phyloP scores from a whole-genome alignment of 2,797 vertebrate species.

The Dromococcyx pavoninus region DNA sequence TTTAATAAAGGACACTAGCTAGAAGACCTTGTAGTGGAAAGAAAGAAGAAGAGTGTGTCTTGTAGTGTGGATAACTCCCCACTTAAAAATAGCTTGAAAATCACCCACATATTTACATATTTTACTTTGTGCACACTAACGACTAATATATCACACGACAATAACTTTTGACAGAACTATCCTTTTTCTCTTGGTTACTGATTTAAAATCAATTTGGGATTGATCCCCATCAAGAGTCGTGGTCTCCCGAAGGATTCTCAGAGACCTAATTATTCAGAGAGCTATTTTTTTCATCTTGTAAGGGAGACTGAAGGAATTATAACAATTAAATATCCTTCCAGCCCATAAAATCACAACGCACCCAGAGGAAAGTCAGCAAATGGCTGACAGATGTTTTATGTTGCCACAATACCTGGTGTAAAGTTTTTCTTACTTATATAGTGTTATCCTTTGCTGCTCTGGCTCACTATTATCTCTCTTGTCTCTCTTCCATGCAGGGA shows the following conservation, averaged over 20 bases:
- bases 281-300: background rate
- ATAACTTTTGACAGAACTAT: background rate
- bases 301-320: background rate
- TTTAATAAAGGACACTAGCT: background rate
- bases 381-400: background rate
- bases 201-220: background rate
- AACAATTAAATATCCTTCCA: background rate
- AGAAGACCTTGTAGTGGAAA: background rate
- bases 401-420: background rate
- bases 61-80: background rate
- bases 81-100: background rate
- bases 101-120: background rate
- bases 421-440: background rate
- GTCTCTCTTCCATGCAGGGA: slow-evolving; percentile 82
- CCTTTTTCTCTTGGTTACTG: background rate
- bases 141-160: background rate
- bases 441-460: background rate
- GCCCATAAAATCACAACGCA: background rate
- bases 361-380: background rate
- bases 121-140: background rate
- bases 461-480: background rate
- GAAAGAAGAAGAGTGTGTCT: background rate
- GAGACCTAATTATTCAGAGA: background rate
- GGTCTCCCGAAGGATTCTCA: background rate
- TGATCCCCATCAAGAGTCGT: background rate